Base-by-base conservation (phyloP, 2,888 invertebrate species). In the Schizaphis graminum region DNA sequence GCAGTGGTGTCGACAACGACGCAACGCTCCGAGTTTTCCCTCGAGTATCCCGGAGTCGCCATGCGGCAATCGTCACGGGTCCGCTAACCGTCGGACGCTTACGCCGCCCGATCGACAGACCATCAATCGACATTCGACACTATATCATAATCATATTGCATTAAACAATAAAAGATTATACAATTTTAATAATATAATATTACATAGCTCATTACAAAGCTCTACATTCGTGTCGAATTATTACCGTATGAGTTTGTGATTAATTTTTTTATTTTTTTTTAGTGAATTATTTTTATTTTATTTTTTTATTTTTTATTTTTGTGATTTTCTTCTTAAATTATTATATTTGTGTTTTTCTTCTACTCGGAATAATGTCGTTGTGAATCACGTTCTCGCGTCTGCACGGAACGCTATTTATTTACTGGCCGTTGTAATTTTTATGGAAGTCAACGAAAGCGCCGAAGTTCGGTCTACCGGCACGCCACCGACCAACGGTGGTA, bases 391-490 rank as follows among this genome's bases (percentile, higher is more conserved):
- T 11, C 28, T 41, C 77, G 77, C 47, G 35, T 35, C 77, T 21
- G 35, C 77, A 77, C 77, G 35, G 35, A 35, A 35, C 77, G 77
- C 35, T 35, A 8, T 67, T 28, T 53, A 57, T 86, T 86, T 8
- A 56, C 44, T 44, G 44, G 49, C 61, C 3, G 47, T 35, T 67
- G 16, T 41, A 41, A 7, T 88, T 93, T 93, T 93, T 94, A 94
- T 94, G 94, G 94, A 94, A 94, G 91, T 87, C 90, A 94, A 94
- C 94, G 94, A 94, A 57, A 94, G 91, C 91, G 44, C 28, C 61
- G 94, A 94, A 94, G 94, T 94, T 67, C 94, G 91, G 94, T 94
- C 94, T 47, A 67, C 94, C 94, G 88, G 92, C 87, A 89, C 94
- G 35, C 94, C 94, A 5, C 94, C 94, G 28, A 91, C 94, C 90